Percentiles rank a stretch among this genome's conserved stretches.
Evolutionary conservation across 1,140 invertebrate genomes (phyloP).

Genomic region (Solenopsis fugax): DNA sequence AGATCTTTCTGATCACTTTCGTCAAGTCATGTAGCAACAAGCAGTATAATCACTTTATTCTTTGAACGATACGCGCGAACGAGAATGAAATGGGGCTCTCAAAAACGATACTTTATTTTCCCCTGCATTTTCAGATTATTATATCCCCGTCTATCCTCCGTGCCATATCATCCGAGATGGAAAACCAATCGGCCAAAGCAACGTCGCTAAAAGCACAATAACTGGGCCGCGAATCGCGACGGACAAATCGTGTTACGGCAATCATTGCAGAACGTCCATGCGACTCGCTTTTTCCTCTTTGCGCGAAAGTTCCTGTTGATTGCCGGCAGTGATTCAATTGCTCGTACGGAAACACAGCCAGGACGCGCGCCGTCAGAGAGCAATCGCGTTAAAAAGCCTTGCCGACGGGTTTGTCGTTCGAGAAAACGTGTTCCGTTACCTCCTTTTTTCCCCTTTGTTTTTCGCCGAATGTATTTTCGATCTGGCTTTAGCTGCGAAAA

Average conservation of each 20-base stretch:
- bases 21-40: background rate
- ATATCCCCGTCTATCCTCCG: background rate
- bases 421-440: conserved; percentile 46
- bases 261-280: conserved; percentile 49
- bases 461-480: conserved; percentile 56
- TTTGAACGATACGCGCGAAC: background rate
- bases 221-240: conserved; percentile 63
- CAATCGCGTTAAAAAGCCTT: conserved; percentile 64
- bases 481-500: conserved; percentile 38
- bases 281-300: conserved; percentile 62
- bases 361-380: conserved; percentile 62
- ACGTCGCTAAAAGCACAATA: conserved; percentile 63
- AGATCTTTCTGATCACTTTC: background rate
- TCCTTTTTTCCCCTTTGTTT: conserved; percentile 11
- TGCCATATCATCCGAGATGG: conserved; percentile 32
- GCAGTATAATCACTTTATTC: conserved; percentile 1
- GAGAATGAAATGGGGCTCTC: background rate
- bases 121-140: conserved; percentile 51
- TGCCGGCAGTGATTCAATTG: conserved; percentile 66
- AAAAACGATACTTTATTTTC: conserved; percentile 26
- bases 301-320: conserved; percentile 65
- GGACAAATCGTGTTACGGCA: conserved; percentile 62
- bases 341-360: conserved; percentile 59
- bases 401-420: conserved; percentile 56
- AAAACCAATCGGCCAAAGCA: conserved; percentile 57